A percentile compares a stretch with the other conserved stretches of the same genome.
These are phyloP conservation scores for Lysiphlebus fabarum DNA, from an alignment of 1,140 invertebrate genomes.

Conservation along the genomic window DNA sequence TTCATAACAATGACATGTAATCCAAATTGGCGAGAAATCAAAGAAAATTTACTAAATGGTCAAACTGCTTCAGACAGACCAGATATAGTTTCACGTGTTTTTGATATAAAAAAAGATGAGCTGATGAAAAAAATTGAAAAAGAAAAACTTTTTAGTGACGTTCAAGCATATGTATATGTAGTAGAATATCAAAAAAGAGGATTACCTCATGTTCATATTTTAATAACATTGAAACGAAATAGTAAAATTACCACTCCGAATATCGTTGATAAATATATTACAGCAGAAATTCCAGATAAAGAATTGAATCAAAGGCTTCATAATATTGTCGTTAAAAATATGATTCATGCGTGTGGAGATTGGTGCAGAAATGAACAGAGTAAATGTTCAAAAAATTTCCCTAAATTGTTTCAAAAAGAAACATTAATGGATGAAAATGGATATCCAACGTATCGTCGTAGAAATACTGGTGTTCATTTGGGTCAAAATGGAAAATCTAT, in stretches of 20 bases:
- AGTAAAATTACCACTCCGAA: slow-evolving; percentile 13
- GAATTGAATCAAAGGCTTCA: slow-evolving; percentile 40
- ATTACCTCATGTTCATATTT: slow-evolving; percentile 9
- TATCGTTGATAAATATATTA: slow-evolving; percentile 37
- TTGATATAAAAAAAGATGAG: slow-evolving; percentile 18
- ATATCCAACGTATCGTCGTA: too few relatives aligned
- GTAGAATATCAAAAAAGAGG: slow-evolving; percentile 17
- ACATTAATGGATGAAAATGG: background rate
- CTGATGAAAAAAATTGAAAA: background rate
- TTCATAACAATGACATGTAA: slow-evolving; percentile 37
- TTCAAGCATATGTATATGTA: slow-evolving; percentile 1
- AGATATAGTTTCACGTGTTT: slow-evolving; percentile 12
- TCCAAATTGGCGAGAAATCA: slow-evolving; percentile 8
- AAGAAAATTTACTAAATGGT: background rate
- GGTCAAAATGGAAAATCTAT: too few relatives aligned
- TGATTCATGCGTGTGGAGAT: slow-evolving; percentile 41
- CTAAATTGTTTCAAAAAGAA: slow-evolving; percentile 27
- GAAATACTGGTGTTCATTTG: too few relatives aligned
- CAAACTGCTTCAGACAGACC: slow-evolving; percentile 6
- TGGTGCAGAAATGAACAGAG: slow-evolving; percentile 40
- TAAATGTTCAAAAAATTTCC: slow-evolving; percentile 42
- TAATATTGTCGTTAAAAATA: slow-evolving; percentile 38
- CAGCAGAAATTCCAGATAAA: slow-evolving; percentile 55
- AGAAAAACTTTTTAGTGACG: background rate
- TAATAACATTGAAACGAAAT: slow-evolving; percentile 17